These are phyloP conservation scores for Triplophysa tibetana DNA, from an alignment of 2,113 vertebrate species.

Conservation along the genomic window DNA sequence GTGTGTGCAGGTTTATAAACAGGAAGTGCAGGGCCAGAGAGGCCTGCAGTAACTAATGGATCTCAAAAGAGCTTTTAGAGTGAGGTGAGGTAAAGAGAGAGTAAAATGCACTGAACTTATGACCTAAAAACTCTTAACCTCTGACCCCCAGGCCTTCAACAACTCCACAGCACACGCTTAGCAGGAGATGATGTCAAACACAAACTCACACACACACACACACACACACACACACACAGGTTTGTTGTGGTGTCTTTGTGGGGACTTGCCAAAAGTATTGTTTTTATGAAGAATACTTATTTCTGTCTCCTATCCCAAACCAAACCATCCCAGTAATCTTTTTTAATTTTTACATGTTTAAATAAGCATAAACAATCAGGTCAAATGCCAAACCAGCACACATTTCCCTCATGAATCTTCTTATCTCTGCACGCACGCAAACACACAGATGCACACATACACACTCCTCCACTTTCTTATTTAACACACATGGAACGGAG, in stretches of 20 bases:
- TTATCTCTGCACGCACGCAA: conserved; percentile 55
- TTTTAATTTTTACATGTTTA: no score
- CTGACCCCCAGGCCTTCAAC: conserved; percentile 65
- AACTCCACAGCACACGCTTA: conserved; percentile 65
- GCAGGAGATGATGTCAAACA: conserved; percentile 53
- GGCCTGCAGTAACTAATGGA: conserved; percentile 73
- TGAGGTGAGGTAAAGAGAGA: conserved; percentile 69
- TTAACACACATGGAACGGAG: conserved; percentile 60
- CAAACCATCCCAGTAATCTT: no score
- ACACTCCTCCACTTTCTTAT: conserved; percentile 59
- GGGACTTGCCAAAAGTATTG: background rate
- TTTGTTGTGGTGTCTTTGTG: no score
- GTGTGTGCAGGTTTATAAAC: conserved; percentile 52
- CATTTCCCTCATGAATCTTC: conserved; percentile 25
- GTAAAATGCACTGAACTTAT: conserved; percentile 71
- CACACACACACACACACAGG: conserved; percentile 56
- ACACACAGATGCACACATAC: conserved; percentile 40
- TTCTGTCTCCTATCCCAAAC: no score
- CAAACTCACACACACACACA: conserved; percentile 57
- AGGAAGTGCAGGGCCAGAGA: conserved; percentile 52
- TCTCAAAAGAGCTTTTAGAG: conserved; percentile 71
- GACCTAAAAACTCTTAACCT: conserved; percentile 78
- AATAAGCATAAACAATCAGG: no score
- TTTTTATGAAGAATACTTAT: no score
- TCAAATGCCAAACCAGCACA: background rate